Base-by-base conservation (phyloP, 64 coral and sea anemone species). In the Montipora sp. region DNA sequence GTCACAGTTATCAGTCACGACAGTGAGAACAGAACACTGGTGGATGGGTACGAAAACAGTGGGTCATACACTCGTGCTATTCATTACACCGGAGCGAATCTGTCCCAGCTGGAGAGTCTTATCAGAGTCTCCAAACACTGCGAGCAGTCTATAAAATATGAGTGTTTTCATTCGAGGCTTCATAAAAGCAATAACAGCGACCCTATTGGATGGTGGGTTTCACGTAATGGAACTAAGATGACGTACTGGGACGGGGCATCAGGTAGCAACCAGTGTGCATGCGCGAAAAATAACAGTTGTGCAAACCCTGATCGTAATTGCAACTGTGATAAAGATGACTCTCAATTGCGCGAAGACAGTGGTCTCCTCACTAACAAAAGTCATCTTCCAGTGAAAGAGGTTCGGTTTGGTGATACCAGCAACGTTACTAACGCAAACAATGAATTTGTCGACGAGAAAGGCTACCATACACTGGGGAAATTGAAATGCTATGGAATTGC, bases 121-220 rank as follows among this genome's bases (percentile, higher is more conserved):
- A 50, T 16, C 16, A 79, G 14, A 16, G 77, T 79, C 3, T 79
- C 77, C 46, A 51, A 4, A 18, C 77, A 79, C 19, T 79, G 77
- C 51, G 77, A 79, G 19, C 79, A 81, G 79, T 81, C 7, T 81
- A 81, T 81, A 7, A 81, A 81, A 53, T 81, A 59, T 20, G 79
- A 81, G 79, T 81, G 79, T 14, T 51, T 14, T 3, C 8, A 7
- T 36, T 81, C 79, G 53, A 12, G 3, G 9, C 12, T 81, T 2
- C 4, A 7, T 19, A 18, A 51, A 51, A 45, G 0, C 5, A 20
- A 51, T 9, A 7, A 7, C 13, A 13, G 57, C 13, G 57, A 59
- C 7, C 57, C 15, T 48, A n/a, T 51, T 18, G 77, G 46, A 51
- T 79, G 77, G 77, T 79, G 77, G 77, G 77, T 79, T 12, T 79